These are phyloP conservation scores for Tachina lurida DNA, from an alignment of 2,888 invertebrate genomes.

Conservation along the genomic window DNA sequence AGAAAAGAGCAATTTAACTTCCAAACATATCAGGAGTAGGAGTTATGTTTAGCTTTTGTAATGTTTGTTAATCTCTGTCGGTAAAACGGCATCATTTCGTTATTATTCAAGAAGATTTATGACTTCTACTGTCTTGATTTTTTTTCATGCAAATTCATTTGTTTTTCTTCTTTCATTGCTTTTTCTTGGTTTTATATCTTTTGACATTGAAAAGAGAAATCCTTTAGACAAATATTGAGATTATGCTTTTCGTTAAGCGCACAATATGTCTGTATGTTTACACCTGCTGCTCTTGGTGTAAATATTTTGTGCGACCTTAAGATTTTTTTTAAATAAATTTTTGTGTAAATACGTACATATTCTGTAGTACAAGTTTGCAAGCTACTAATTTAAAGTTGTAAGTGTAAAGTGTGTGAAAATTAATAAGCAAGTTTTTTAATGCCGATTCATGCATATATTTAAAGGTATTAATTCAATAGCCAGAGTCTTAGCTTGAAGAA, in stretches of 20 bases:
- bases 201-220: constrained; percentile 49
- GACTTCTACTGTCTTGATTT: constrained; percentile 30
- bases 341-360: no score
- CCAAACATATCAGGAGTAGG: constrained; percentile 28
- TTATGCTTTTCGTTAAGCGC: constrained; percentile 1
- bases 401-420: background rate
- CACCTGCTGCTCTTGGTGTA: background rate
- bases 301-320: background rate
- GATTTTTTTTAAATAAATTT: background rate
- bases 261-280: background rate
- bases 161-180: background rate
- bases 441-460: background rate
- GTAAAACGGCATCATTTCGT: constrained; percentile 52
- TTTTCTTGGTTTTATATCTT: constrained; percentile 24
- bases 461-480: constrained; percentile 16
- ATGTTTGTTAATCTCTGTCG: constrained; percentile 27
- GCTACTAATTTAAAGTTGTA: constrained; percentile 15
- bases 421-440: background rate
- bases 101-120: constrained; percentile 65
- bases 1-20: constrained; percentile 8
- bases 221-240: constrained; percentile 60
- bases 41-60: background rate
- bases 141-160: constrained; percentile 19
- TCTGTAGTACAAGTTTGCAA: background rate
- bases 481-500: background rate